These are phyloP conservation scores for Scarus forsteni DNA, from an alignment of 2,797 vertebrate species.

Conservation along the genomic window DNA sequence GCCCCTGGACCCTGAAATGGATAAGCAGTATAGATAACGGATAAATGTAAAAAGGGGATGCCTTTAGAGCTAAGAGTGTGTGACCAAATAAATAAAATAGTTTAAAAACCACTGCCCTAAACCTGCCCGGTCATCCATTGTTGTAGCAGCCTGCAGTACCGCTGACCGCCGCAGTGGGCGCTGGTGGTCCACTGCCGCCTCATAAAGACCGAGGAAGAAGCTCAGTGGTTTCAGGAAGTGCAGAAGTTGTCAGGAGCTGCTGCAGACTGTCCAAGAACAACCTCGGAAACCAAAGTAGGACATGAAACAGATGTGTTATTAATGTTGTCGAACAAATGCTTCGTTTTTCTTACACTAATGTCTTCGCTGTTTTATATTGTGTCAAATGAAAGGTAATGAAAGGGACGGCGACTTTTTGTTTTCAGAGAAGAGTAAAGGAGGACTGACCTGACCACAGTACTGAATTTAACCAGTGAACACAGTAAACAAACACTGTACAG, in stretches of 20 bases:
- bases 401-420: neutral
- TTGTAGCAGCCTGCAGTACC: neutral
- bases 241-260: conserved; percentile 28
- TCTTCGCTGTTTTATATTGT: neutral
- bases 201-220: conserved; percentile 40
- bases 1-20: no score
- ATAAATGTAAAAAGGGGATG: no score
- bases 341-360: neutral
- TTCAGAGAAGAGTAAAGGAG: neutral
- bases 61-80: no score
- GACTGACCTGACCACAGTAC: neutral
- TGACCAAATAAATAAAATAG: no score
- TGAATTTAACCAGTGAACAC: neutral
- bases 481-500: neutral
- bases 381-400: conserved; percentile 1
- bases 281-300: neutral
- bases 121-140: no score
- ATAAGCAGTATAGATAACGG: no score
- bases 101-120: no score
- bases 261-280: neutral
- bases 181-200: conserved; percentile 1
- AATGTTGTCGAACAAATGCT: neutral
- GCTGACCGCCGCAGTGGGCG: conserved; percentile 1
- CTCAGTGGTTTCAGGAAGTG: conserved; percentile 62
- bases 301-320: neutral